These are phyloP conservation scores for chimpanzee (Pan troglodytes) DNA, from an alignment of 2,113 vertebrate genomes.

Conservation along the genomic window NHGRI_mPanTro3-v2.1_pri NC_072398.2:144187501-144188000, in stretches of 20 bases:
- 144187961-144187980: background rate
- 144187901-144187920: background rate
- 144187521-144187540: background rate
- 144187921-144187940: background rate
- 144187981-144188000: background rate
- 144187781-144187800: background rate
- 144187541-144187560: background rate
- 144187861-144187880: background rate
- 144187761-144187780: background rate
- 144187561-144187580: background rate
- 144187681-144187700: background rate
- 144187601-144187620: background rate
- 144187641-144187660: background rate
- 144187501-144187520: background rate
- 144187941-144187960: background rate
- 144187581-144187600: background rate
- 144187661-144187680: background rate
- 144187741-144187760: background rate
- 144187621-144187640: background rate
- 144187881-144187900: background rate
- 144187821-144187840: background rate
- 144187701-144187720: background rate
- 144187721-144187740: background rate
- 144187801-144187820: background rate
- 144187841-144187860: background rate